These are phyloP conservation scores for Kudoa iwatai DNA, from an alignment of 30 jellyfish, hydroid and myxozoan genomes.

Conservation along the genomic window DNA sequence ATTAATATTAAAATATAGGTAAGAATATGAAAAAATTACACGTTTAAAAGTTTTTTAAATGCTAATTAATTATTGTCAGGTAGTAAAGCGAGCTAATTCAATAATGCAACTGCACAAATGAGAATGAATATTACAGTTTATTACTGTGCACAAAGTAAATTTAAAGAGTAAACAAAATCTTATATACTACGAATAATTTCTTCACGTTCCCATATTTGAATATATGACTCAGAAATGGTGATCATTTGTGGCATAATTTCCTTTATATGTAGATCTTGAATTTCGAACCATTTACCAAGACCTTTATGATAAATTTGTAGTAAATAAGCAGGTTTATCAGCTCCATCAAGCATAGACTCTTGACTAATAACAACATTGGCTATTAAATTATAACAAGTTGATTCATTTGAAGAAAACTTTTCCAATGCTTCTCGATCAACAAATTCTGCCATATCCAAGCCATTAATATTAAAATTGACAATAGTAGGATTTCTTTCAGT, in stretches of 20 bases:
- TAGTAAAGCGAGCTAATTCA: too few species aligned
- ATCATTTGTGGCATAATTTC: slow-evolving; percentile 87
- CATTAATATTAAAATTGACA: slow-evolving; percentile 46
- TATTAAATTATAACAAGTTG: neutral
- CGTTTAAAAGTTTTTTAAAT: too few species aligned
- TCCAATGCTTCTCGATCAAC: neutral
- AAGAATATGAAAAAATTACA: too few species aligned
- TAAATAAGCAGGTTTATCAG: slow-evolving; percentile 4
- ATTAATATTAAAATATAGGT: too few species aligned
- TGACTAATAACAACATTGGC: neutral
- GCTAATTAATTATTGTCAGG: too few species aligned
- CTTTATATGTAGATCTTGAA: slow-evolving; percentile 55
- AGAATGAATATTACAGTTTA: too few species aligned
- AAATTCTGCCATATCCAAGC: neutral
- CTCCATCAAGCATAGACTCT: neutral
- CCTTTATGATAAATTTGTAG: slow-evolving; percentile 67
- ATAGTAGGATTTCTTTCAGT: slow-evolving; percentile 81
- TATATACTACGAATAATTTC: too few species aligned
- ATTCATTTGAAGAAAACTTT: too few species aligned
- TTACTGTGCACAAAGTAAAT: too few species aligned
- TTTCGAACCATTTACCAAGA: slow-evolving; percentile 39
- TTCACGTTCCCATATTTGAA: slow-evolving; percentile 13
- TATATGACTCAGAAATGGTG: slow-evolving; percentile 61
- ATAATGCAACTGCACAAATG: too few species aligned
- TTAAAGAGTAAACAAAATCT: too few species aligned